Conservation (phyloP, 2,888 invertebrate genomes). For the Tortrix viridana region DNA sequence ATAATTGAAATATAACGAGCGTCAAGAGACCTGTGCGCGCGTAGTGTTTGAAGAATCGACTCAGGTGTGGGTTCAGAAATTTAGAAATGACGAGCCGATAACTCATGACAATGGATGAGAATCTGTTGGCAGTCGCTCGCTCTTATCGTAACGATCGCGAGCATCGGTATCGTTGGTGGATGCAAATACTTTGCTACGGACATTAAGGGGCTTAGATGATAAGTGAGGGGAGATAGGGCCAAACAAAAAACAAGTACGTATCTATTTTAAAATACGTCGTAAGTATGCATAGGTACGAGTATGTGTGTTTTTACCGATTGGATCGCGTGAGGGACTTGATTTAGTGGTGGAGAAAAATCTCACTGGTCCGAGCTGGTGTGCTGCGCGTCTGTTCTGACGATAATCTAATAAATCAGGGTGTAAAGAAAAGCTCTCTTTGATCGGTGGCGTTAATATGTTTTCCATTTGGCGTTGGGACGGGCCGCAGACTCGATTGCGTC, state of each 20-base stretch:
- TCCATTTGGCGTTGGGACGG: conserved; percentile 71
- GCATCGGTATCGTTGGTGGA: conserved; percentile 43
- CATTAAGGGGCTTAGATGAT: conserved; percentile 41
- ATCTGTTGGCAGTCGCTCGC: conserved; percentile 55
- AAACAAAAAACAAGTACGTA: conserved; percentile 35
- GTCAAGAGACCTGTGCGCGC: conserved; percentile 43
- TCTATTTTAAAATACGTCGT: conserved; percentile 18
- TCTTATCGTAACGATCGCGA: conserved; percentile 54
- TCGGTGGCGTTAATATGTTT: conserved; percentile 76
- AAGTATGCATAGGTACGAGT: conserved; percentile 1
- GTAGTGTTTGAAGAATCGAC: conserved; percentile 54
- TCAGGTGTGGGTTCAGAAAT: conserved; percentile 53
- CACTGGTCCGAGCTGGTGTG: conserved; percentile 44
- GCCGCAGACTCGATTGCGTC: conserved; percentile 72
- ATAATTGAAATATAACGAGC: conserved; percentile 46
- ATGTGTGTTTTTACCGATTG: neutral
- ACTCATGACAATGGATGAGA: conserved; percentile 59
- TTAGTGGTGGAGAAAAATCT: conserved; percentile 39
- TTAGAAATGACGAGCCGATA: conserved; percentile 54
- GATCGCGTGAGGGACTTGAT: conserved; percentile 17
- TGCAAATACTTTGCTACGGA: conserved; percentile 40
- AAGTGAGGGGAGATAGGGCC: conserved; percentile 39
- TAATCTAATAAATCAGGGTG: conserved; percentile 59
- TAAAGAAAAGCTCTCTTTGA: conserved; percentile 73
- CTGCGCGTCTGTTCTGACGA: conserved; percentile 44